Base-by-base conservation (phyloP, 2,797 vertebrate genomes). In the Phaenicophaeus curvirostris region DNA sequence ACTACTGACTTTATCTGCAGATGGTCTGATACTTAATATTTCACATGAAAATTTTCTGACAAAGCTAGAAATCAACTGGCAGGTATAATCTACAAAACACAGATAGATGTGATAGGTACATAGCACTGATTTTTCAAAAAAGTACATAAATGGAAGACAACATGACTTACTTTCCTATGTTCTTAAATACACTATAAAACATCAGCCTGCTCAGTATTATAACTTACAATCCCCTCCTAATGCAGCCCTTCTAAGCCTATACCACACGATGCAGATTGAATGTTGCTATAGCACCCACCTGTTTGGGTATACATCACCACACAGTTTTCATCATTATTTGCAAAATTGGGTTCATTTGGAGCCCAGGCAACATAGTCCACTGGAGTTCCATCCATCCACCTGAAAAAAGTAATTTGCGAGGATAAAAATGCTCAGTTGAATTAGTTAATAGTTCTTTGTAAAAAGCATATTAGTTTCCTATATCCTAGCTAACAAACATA, bases 261-360 rank as follows among this genome's bases (percentile, higher is more conserved):
- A 17, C 14, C 42, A 71, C 5, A 28, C 31, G 5, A 4, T 21
- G 57, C 11, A 75, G 33, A 69, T 2, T 14, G 2, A 67, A 59
- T 35, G 39, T 15, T 82, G 37, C 30, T 63, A 58, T 23, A 63
- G 31, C 33, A 95, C 98, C 82, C 96, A 99, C 99, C 99, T 98
- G 98, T 98, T 74, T 27, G 87, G 33, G 71, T 97, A 78, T 99
- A 99, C 24, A 99, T 98, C 21, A 98, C 97, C 50, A 99, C 99
- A 95, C 99, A 99, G 90, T 99, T 99, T 97, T 99, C 99, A 96
- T 99, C 99, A 41, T 99, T 99, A 94, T 99, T 99, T 63, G 99
- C 98, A 97, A 99, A 99, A 96, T 99, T 99, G 24, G 99, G 99
- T 97, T 99, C 99, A 84, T 99, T 98, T 20, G 97, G 89, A 75